A percentile compares a stretch with the other conserved stretches of the same genome.
These are phyloP conservation scores for Jordanella pulchra DNA, from an alignment of 2,797 vertebrate species.

Conservation along the genomic window DNA sequence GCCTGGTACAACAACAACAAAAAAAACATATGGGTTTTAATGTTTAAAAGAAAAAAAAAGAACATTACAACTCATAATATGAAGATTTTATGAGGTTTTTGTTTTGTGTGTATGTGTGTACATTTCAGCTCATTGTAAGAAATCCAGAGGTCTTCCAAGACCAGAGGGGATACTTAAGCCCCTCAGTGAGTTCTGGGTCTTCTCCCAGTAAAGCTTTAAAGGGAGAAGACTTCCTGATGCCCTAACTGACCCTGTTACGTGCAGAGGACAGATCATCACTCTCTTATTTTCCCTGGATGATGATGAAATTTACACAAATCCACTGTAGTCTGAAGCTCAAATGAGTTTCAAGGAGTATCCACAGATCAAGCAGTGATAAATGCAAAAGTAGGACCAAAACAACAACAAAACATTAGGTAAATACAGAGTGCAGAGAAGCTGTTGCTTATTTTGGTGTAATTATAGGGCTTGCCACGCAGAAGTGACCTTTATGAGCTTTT, in stretches of 20 bases:
- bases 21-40: slow-evolving; percentile 6
- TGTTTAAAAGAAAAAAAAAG: neutral
- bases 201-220: neutral
- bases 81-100: no score
- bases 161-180: neutral
- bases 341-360: no score
- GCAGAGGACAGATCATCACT: neutral
- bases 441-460: no score
- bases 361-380: no score
- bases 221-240: neutral
- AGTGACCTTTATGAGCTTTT: no score
- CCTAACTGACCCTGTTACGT: neutral
- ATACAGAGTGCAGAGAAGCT: no score
- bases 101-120: no score
- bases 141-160: neutral
- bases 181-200: neutral
- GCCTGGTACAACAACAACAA: slow-evolving; percentile 70
- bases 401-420: no score
- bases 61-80: neutral
- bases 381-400: no score
- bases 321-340: no score
- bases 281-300: neutral
- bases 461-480: no score
- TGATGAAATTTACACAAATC: neutral
- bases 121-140: neutral